Evolutionary conservation across 2,113 vertebrate species (phyloP).

Genomic region (Ursus arctos): DNA sequence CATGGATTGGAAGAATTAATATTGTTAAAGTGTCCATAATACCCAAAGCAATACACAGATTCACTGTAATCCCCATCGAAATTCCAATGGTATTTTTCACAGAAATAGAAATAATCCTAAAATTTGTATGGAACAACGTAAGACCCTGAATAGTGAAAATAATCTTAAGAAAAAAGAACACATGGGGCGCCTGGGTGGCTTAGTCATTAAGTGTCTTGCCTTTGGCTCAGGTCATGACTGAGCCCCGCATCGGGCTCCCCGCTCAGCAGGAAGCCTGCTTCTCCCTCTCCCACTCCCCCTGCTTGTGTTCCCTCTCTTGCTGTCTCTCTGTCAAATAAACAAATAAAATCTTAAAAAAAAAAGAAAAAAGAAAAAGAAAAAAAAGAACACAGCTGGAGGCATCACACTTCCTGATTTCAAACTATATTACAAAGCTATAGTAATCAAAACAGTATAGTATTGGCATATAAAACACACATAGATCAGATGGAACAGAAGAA

Average conservation of each 20-base stretch:
- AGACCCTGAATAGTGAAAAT: background rate
- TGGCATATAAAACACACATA: background rate
- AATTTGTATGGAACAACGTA: background rate
- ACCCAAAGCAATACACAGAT: background rate
- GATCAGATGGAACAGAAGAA: background rate
- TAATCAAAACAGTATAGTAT: background rate
- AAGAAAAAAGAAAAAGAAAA: background rate
- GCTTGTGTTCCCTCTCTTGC: too few species aligned
- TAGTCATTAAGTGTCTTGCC: too few species aligned
- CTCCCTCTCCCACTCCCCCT: too few species aligned
- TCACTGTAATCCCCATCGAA: background rate
- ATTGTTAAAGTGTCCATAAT: background rate
- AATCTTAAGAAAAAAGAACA: background rate
- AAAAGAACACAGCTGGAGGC: background rate
- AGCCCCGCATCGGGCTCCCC: too few species aligned
- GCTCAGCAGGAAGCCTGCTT: too few species aligned
- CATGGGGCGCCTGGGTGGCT: background rate
- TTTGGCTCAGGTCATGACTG: too few species aligned
- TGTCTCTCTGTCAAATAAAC: too few species aligned
- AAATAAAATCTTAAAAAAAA: too few species aligned
- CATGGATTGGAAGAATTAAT: background rate
- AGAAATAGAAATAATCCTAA: background rate
- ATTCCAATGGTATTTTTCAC: background rate
- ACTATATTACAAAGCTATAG: background rate
- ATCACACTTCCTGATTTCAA: background rate